A percentile compares a stretch with the other conserved stretches of the same genome.
phyloP scores from a whole-genome alignment of 2,113 vertebrate genomes.

The Spilogale gracilis region DNA sequence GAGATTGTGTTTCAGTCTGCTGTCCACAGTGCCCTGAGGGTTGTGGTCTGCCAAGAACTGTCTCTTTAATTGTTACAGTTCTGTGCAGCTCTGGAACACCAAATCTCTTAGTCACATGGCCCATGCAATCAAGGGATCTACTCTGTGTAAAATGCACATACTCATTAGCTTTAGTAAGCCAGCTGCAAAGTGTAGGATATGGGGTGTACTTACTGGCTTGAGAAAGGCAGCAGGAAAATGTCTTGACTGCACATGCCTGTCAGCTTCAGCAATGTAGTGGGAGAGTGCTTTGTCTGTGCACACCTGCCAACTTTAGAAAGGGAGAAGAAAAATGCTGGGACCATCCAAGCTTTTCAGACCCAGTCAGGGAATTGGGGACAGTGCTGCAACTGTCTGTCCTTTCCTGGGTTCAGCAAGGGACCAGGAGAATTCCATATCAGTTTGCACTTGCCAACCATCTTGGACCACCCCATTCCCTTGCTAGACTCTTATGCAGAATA shows the following conservation, averaged over 20 bases:
- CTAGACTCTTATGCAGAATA: neutral
- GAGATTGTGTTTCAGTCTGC: neutral
- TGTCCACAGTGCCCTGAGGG: neutral
- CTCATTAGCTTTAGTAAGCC: neutral
- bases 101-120: neutral
- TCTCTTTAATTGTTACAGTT: neutral
- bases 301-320: neutral
- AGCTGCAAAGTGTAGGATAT: neutral
- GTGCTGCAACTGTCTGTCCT: neutral
- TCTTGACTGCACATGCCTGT: neutral
- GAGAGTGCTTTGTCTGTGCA: neutral
- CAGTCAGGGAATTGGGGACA: neutral
- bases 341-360: neutral
- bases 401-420: neutral
- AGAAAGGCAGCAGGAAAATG: neutral
- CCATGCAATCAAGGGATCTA: neutral
- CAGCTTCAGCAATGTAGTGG: neutral
- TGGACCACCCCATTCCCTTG: neutral
- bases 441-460: neutral
- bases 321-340: neutral
- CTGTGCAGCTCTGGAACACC: neutral
- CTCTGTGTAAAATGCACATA: neutral
- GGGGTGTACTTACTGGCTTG: neutral
- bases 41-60: neutral
- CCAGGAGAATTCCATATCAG: neutral